phyloP scores from a whole-genome alignment of 2,797 vertebrate genomes.

The Lateolabrax maculatus region DNA sequence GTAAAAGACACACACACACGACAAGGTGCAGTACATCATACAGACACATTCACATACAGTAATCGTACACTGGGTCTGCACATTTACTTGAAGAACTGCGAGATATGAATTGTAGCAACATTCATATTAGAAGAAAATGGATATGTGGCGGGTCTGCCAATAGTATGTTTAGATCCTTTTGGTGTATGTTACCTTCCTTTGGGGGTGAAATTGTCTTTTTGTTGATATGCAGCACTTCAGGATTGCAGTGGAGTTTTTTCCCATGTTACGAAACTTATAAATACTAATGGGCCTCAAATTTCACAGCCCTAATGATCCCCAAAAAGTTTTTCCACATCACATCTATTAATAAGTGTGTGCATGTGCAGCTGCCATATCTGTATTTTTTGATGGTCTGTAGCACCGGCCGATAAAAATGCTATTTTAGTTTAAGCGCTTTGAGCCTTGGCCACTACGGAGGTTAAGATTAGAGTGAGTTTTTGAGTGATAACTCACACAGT shows the following conservation, averaged over 20 bases:
- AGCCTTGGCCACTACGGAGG: neutral
- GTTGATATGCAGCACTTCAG: neutral
- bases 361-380: neutral
- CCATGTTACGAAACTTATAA: slow-evolving; percentile 4
- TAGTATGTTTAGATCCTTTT: neutral
- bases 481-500: slow-evolving; percentile 10
- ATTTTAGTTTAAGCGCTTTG: neutral
- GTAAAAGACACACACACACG: slow-evolving; percentile 13
- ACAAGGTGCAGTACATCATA: neutral
- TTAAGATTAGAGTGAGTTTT: slow-evolving; percentile 22
- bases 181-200: neutral
- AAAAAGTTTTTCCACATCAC: neutral
- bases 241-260: neutral
- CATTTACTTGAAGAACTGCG: neutral
- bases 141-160: neutral
- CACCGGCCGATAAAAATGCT: neutral
- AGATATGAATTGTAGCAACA: neutral
- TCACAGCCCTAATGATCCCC: neutral
- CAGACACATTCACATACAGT: neutral
- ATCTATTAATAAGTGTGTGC: neutral
- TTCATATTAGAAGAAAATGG: neutral
- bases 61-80: neutral
- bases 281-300: neutral
- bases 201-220: neutral
- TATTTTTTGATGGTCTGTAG: neutral